Base-by-base conservation (phyloP, 2,888 invertebrate species). In the Galerucella pusilla region DNA sequence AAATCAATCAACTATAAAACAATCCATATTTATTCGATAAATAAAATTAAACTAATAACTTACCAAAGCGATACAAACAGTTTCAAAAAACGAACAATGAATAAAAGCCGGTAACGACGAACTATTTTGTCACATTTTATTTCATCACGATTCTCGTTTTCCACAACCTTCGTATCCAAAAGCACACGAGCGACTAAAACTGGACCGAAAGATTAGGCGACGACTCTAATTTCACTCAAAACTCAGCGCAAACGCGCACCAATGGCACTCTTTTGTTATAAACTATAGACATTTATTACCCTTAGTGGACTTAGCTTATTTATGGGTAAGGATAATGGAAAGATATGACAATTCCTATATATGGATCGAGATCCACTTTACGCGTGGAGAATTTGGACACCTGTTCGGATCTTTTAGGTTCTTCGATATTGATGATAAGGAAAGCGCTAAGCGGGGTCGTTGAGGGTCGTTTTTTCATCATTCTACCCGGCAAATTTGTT, bases 191-290 rank as follows among this genome's bases (percentile, higher is more conserved):
- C 69, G 74, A 74, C 74, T 74, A 68, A 65, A 45, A 65, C 63
- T 35, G 49, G 67, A 70, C 59, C n/a, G 12, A 16, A 65, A 16
- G 69, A 70, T 60, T 66, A 70, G 70, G 64, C 2, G 46, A 11
- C 7, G 9, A 11, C 20, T 46, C 57, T 65, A 65, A 59, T 74
- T 61, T 64, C 49, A 45, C 69, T 59, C 57, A 70, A 64, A 73
- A 78, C 74, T 73, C 73, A 49, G 76, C 75, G 75, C 74, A 75
- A 78, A 12, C 45, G 78, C 78, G 76, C 75, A 76, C 67, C 73
- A 75, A 73, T 69, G 25, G 68, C 70, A 65, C 72, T 69, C 69
- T 68, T 78, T 78, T 78, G 78, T 74, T 73, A 71, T 76, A 78
- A 78, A 78, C 76, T 76, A 78, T 74, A 73, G 71, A 75, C 70